phyloP scores from a whole-genome alignment of 2,888 invertebrate genomes.

The Lasioglossum malachurum region DNA sequence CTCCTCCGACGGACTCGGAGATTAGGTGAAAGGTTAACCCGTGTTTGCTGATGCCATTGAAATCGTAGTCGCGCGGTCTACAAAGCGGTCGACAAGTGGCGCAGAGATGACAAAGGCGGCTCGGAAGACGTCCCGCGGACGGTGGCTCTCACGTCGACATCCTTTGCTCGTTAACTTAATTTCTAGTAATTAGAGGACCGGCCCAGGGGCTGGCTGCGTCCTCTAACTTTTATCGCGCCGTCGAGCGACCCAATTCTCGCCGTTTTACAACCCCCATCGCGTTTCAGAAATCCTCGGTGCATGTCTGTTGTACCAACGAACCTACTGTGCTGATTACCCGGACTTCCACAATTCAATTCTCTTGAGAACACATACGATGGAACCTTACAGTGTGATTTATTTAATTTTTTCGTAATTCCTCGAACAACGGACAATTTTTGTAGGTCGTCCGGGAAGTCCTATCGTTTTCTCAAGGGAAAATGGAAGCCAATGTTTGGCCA shows the following conservation, averaged over 20 bases:
- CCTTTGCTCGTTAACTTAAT: conserved; percentile 57
- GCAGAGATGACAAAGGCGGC: conserved; percentile 14
- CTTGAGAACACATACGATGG: not conserved
- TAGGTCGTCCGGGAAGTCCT: no score
- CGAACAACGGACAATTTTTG: no score
- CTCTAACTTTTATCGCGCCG: conserved; percentile 40
- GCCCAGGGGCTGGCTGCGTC: conserved; percentile 10
- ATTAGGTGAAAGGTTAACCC: conserved; percentile 1
- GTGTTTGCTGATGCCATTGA: conserved; percentile 12
- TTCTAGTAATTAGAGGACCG: conserved; percentile 51
- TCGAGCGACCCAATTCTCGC: conserved; percentile 60
- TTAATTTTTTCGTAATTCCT: not conserved
- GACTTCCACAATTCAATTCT: not conserved
- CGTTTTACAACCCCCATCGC: not conserved
- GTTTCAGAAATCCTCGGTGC: not conserved
- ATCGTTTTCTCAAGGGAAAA: no score
- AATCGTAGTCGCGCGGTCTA: conserved; percentile 2
- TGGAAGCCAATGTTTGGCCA: no score
- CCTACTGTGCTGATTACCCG: not conserved
- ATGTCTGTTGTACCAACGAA: not conserved
- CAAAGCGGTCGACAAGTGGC: not conserved
- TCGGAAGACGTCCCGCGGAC: conserved; percentile 31
- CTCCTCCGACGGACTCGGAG: not conserved
- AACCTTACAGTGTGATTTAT: not conserved
- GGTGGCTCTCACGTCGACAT: conserved; percentile 46